phyloP scores from a whole-genome alignment of 2,797 vertebrate genomes.

The Pristis pectinata region DNA sequence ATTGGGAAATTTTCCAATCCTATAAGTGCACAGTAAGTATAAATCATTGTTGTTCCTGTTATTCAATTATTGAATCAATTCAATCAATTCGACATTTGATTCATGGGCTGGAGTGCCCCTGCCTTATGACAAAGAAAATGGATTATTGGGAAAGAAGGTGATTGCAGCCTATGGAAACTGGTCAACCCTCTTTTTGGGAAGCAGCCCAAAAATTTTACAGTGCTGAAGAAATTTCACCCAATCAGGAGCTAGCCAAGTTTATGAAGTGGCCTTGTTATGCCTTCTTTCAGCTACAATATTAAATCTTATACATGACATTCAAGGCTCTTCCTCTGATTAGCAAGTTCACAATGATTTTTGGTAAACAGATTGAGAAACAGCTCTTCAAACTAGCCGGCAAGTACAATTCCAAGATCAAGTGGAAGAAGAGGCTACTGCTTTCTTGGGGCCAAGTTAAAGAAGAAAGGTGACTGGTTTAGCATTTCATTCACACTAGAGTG shows the following conservation, averaged over 20 bases:
- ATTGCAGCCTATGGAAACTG: not conserved
- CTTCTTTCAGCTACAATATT: not conserved
- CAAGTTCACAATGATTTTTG: not conserved
- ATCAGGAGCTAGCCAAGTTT: not conserved
- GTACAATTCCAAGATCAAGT: not conserved
- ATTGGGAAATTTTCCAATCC: too few species aligned
- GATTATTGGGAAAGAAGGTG: not conserved
- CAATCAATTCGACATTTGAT: too few species aligned
- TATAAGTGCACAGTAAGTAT: not conserved
- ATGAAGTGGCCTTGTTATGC: not conserved
- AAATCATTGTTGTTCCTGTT: not conserved
- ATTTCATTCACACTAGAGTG: too few species aligned
- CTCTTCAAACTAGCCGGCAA: not conserved
- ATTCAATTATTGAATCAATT: too few species aligned
- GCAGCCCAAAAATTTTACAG: not conserved
- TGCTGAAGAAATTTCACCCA: not conserved
- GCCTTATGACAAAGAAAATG: not conserved
- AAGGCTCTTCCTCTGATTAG: not conserved
- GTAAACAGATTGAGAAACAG: not conserved
- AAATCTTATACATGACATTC: not conserved
- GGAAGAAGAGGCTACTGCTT: not conserved
- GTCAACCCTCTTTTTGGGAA: not conserved
- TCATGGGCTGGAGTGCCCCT: not conserved
- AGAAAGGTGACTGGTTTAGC: not conserved
- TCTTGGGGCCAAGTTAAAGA: not conserved